These are phyloP conservation scores for Damaliscus lunatus DNA, from an alignment of 2,113 vertebrate genomes.

Conservation along the genomic window DNA sequence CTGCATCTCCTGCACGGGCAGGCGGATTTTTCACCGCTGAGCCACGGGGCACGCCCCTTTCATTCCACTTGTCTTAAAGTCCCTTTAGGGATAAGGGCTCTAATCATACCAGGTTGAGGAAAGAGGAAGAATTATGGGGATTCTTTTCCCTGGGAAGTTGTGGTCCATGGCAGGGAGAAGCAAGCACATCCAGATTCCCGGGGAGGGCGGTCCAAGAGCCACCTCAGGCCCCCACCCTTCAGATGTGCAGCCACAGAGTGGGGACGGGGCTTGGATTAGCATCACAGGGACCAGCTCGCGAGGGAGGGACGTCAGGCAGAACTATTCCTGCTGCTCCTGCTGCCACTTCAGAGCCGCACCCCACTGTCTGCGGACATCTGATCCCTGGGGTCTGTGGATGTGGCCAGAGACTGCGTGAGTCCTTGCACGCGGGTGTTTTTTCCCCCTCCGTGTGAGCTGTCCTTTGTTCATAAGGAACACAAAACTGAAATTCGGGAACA, in stretches of 20 bases:
- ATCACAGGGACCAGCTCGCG: background rate
- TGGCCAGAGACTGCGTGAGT: background rate
- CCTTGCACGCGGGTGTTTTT: background rate
- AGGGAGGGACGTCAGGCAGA: background rate
- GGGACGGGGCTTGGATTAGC: background rate
- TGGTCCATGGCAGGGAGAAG: background rate
- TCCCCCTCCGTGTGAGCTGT: background rate
- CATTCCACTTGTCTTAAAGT: background rate
- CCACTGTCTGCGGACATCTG: background rate
- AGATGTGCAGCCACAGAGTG: background rate
- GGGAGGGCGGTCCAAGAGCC: background rate
- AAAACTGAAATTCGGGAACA: background rate
- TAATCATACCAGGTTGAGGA: background rate
- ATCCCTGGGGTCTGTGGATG: background rate
- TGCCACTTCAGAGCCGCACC: background rate
- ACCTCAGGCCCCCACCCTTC: background rate
- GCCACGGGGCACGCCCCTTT: background rate
- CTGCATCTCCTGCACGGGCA: background rate
- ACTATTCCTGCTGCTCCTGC: background rate
- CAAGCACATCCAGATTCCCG: fast-evolving
- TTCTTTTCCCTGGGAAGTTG: background rate
- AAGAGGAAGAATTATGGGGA: background rate
- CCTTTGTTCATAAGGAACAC: background rate
- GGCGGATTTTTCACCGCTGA: background rate
- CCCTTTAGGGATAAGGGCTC: background rate